Conservation (phyloP, 2,113 vertebrate species). For the Loxodonta africana region DNA sequence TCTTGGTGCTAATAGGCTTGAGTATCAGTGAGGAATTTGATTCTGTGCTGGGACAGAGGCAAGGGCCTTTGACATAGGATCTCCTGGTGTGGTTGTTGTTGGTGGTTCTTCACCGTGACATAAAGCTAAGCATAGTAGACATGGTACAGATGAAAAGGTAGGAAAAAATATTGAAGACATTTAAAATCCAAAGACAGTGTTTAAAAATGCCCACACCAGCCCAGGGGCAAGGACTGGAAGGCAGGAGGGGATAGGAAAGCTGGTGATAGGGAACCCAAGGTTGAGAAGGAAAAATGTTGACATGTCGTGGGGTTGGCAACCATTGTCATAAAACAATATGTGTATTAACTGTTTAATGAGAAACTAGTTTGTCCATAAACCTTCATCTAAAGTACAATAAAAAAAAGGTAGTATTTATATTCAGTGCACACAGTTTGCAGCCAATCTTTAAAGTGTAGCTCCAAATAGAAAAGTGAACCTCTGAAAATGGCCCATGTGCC, state of each 20-base stretch:
- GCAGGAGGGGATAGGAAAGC: too few species aligned
- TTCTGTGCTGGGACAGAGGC: neutral
- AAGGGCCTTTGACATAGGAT: neutral
- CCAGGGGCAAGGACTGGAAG: too few species aligned
- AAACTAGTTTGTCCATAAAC: too few species aligned
- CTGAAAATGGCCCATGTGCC: neutral
- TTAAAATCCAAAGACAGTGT: neutral
- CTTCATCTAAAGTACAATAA: too few species aligned
- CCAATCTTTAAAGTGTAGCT: neutral
- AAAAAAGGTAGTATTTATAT: neutral
- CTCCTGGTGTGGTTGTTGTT: neutral
- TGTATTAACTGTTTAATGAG: too few species aligned
- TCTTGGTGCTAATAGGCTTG: constrained; percentile 21
- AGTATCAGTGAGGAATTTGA: neutral
- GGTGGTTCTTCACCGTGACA: neutral
- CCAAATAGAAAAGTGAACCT: constrained; percentile 10
- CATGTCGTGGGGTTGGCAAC: too few species aligned
- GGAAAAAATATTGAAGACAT: neutral
- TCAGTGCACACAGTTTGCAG: neutral
- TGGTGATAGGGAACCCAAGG: too few species aligned
- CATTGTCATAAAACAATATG: too few species aligned
- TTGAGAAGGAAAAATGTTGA: too few species aligned
- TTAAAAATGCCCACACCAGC: too few species aligned
- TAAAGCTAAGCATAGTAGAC: neutral
- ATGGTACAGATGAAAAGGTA: neutral